Base-by-base conservation (phyloP, 2,797 vertebrate genomes). In the Microctenopoma lineatum region DNA sequence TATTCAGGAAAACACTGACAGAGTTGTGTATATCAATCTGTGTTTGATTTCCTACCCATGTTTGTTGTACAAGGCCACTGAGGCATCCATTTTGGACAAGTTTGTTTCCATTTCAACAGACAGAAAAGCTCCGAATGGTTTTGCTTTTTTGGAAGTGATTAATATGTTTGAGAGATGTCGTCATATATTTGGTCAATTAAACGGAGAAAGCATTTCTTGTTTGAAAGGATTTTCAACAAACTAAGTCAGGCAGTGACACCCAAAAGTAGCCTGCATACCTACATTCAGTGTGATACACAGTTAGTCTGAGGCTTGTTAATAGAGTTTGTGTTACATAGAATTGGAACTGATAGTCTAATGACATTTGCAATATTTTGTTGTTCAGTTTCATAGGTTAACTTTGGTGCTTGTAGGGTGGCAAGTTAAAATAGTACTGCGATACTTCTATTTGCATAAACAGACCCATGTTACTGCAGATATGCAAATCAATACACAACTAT, bases 11-110 rank as follows among this genome's bases (percentile, higher is more conserved):
- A 63, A 45, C 70, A 47, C 51, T 66, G 53, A 73, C 46, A 54
- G 41, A 72, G 55, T 39, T 65, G 66, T 79, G 69, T 68, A 58
- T 67, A 59, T 71, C 51, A 11, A 34, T 64, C 25, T 0, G 60
- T 79, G 75, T 79, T 71, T 76, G 62, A 60, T 74, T 54, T 69
- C 32, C 63, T 69, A 4, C 26, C 53, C 60, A 56, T 77, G 66
- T 75, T 84, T 81, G 69, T 73, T 81, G 66, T 79, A 70, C 52
- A 6, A 52, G 59, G 73, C 69, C 73, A 79, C 70, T 62, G 70
- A 52, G 12, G 57, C 64, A 77, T 70, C 59, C 51, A 73, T 80
- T 72, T 72, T n/a, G 66, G 48, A 59, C 46, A 69, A 56, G 41
- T 72, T 72, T 80, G 73, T 82, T 75, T 75, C 67, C 58, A 60